Conservation (phyloP, 2,113 vertebrate species). For the Zonotrichia leucophrys region DNA sequence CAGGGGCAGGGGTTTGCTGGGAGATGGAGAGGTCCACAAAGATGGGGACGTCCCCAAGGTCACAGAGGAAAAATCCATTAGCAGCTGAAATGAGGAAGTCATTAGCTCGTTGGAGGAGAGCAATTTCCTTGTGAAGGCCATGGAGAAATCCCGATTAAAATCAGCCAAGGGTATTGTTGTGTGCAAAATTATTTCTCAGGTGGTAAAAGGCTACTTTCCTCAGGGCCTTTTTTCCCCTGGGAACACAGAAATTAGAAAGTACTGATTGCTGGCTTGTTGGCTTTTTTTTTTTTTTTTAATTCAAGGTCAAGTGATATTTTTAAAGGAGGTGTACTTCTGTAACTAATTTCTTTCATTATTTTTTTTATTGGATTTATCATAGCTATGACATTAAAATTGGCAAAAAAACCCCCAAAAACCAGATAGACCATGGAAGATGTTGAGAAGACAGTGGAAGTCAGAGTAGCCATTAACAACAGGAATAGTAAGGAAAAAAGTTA, state of each 20-base stretch:
- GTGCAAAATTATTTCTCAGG: neutral
- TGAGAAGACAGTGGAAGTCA: neutral
- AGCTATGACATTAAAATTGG: neutral
- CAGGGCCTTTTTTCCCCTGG: neutral
- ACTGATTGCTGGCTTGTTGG: neutral
- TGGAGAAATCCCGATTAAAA: slow-evolving; percentile 15
- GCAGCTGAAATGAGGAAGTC: neutral
- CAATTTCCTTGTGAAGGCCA: slow-evolving; percentile 1
- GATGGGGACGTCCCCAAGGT: neutral
- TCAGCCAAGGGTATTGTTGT: slow-evolving; percentile 26
- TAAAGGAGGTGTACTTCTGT: neutral
- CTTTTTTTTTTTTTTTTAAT: neutral
- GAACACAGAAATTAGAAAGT: neutral
- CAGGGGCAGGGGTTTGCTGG: neutral
- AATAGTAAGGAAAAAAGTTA: neutral
- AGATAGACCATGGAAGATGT: neutral
- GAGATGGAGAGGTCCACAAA: neutral
- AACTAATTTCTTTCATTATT: neutral
- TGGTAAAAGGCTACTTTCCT: neutral
- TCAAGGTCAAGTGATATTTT: neutral
- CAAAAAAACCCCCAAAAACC: neutral
- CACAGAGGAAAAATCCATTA: neutral
- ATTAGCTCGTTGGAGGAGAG: neutral
- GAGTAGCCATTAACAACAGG: neutral
- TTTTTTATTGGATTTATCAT: neutral